Evolutionary conservation across 30 jellyfish, hydroid and myxozoan genomes (phyloP).

Genomic region (Aurelia sp.): DNA sequence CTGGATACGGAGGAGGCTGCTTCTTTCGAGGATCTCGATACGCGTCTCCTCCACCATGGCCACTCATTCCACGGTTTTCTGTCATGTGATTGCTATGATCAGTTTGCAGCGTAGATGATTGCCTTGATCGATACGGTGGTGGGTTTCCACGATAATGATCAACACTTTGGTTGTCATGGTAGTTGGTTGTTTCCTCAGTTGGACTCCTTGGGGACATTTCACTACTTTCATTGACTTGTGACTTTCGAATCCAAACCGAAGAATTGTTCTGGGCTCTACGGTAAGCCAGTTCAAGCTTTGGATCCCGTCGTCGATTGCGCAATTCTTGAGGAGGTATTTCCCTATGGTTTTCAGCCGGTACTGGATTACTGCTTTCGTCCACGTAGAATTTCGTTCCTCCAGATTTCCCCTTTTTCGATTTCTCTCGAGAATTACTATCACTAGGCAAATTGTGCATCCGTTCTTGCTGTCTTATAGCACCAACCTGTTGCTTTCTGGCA

Average conservation of each 20-base stretch:
- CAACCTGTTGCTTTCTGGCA: not conserved
- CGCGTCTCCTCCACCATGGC: slow-evolving; percentile 19
- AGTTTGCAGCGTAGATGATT: not conserved
- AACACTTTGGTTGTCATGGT: not conserved
- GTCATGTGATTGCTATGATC: not conserved
- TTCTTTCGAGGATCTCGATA: slow-evolving; percentile 36
- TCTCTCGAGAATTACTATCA: not conserved
- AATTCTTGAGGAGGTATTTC: slow-evolving; percentile 41
- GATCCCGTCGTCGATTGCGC: slow-evolving; percentile 33
- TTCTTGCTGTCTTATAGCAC: not conserved
- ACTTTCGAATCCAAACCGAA: slow-evolving; percentile 15
- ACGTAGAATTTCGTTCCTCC: slow-evolving; percentile 40
- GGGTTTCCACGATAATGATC: slow-evolving; percentile 21
- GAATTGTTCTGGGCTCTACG: slow-evolving; percentile 45
- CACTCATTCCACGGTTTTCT: not conserved
- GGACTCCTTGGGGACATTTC: not conserved
- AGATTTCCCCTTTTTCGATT: slow-evolving; percentile 25
- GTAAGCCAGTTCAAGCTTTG: slow-evolving; percentile 39
- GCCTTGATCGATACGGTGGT: slow-evolving; percentile 60
- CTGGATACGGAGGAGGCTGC: slow-evolving; percentile 71
- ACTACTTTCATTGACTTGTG: slow-evolving; percentile 6
- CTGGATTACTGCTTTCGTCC: not conserved
- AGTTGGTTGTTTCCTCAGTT: not conserved
- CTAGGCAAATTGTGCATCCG: not conserved
- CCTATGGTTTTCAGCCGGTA: slow-evolving; percentile 1